Evolutionary conservation across 2,888 invertebrate species (phyloP).

Genomic region (Graphium colonna): DNA sequence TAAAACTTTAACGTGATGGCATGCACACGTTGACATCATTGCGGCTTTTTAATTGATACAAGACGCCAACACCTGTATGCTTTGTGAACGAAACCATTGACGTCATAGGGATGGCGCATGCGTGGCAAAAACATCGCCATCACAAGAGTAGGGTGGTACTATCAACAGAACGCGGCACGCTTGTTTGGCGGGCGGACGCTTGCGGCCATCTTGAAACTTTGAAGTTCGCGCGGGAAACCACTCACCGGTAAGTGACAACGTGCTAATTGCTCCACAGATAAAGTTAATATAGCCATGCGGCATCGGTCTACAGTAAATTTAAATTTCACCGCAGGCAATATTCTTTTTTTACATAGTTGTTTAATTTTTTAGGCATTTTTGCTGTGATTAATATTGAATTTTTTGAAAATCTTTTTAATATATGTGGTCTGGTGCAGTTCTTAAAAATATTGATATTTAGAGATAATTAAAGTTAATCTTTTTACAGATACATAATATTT

Average conservation of each 20-base stretch:
- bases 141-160: conserved; percentile 25
- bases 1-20: neutral
- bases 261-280: conserved; percentile 12
- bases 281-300: neutral
- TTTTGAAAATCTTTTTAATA: neutral
- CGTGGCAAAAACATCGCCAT: conserved; percentile 45
- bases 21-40: conserved; percentile 16
- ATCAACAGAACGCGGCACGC: conserved; percentile 55
- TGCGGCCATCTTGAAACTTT: conserved; percentile 20
- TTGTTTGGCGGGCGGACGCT: conserved; percentile 49
- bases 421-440: no score
- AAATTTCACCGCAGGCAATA: neutral
- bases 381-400: no score
- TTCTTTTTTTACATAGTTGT: no score
- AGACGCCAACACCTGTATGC: conserved; percentile 65
- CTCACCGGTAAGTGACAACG: conserved; percentile 52
- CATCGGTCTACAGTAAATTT: conserved; percentile 5
- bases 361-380: neutral
- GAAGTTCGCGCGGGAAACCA: conserved; percentile 54
- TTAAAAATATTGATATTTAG: no score
- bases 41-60: conserved; percentile 36
- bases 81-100: conserved; percentile 75
- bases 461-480: no score
- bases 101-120: conserved; percentile 67
- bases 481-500: neutral